Evolutionary conservation across 2,888 invertebrate genomes (phyloP), one percentile per base, ranked within the genome.

Genomic region (Xestoiulus laeticollis): DNA sequence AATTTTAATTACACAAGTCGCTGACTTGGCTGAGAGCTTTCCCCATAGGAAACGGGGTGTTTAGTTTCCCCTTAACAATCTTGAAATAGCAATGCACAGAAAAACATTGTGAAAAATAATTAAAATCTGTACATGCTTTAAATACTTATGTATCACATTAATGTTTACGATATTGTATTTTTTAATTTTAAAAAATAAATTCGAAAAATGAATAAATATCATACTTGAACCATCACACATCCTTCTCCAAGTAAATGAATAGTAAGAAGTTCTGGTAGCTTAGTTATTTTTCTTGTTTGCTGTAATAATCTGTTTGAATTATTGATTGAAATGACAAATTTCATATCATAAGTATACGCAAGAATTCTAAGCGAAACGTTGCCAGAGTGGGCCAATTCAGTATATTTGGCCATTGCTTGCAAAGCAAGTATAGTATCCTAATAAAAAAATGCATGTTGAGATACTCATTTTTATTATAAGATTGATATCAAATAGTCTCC

Each of bases 351-450:
- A 0, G 92, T 92, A 1, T 92, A 91, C 1, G 94, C 90, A n/a
- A 92, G 90, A 12, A 94, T 91, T 33, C 92, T 92, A 14, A 93
- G 90, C 89, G 93, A 92, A 1, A 93, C 91, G 8, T 92, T 90
- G 85, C 92, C 92, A 19, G 91, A 91, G 86, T 92, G 92, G 88
- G 94, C 92, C 0, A 92, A 91, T 2, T 91, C 90, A 1, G 94
- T 93, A 90, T 94, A 94, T 90, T 93, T 93, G 0, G 94, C 92
- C 16, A 94, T 90, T 0, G 94, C 94, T 89, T 94, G 94, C 26
- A 95, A 91, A 6, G 94, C 94, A 16, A 94, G 92, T 0, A 94
- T 93, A 0, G 94, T 94, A 90, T 94, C 94, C 93, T 94, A 91
- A n/a, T 12, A 5, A 68, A 68, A 68, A 26, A 26, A 8, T 48